Evolutionary conservation across 2,113 vertebrate genomes (phyloP), one percentile per base, ranked within the genome.

Genomic region (Bos indicus): DNA sequence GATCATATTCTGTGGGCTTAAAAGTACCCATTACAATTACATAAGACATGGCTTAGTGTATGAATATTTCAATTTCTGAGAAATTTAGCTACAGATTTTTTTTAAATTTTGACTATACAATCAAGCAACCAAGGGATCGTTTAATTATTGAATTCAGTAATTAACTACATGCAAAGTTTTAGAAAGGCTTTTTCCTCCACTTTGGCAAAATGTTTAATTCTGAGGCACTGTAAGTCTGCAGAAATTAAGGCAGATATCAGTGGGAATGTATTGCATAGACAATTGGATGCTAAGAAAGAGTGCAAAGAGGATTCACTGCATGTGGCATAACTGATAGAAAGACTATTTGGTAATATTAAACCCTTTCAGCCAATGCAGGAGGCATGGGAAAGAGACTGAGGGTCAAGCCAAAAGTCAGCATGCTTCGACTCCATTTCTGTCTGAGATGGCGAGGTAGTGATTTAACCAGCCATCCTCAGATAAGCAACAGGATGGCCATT

Each of bases 51-150:
- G n/a, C 43, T 93, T 89, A 16, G 11, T 52, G 23, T 91, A 83
- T 91, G 93, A 96, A 87, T 96, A 98, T 94, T 97, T 98, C 86
- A 96, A 87, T 97, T 93, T 94, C 91, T 94, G n/a, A 91, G 74
- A 97, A 96, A 96, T 91, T 94, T 67, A 93, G 85, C 78, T 90
- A 67, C 33, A 71, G 25, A 12, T 67, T 91, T 95, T 81, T 95
- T 78, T 93, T 46, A 86, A 74, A 46, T 83, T 82, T 91, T 86
- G 43, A 91, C 78, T 26, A 95, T 57, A 98, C 43, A 92, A 77
- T 83, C 43, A 91, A 94, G 36, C 30, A 94, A 81, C n/a, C 30
- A 90, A 88, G 3, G 30, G 57, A 77, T 84, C 87, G 57, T 81
- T 97, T 96, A 56, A 97, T 96, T 97, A 95, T 82, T 97, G 90